Evolutionary conservation across 2,797 vertebrate species (phyloP), one percentile per base, ranked within the genome.

Genomic region (Enteromius unitaeniatus): DNA sequence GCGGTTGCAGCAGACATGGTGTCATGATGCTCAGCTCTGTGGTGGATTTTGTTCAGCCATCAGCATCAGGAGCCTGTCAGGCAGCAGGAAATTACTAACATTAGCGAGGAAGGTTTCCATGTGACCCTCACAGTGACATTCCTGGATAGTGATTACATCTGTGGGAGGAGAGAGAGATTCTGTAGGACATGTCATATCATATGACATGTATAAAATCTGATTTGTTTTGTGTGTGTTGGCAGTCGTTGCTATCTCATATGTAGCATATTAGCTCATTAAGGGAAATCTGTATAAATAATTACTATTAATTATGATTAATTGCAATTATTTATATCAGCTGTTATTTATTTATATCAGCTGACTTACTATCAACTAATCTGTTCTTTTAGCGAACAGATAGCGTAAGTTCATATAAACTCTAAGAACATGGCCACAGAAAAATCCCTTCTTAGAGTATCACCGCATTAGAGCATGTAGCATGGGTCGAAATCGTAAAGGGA

Each of bases 1-100:
- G 42, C 4, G 42, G 21, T 68, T 14, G 3, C 26, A 23, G 55
- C 26, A 73, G 69, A 81, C 9, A 58, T 64, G 21, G 23, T 58
- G 76, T 60, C 37, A 72, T 15, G 31, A 78, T 78, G 76, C 26
- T 64, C 40, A 31, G 76, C 26, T 70, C 17, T 81, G n/a, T 60
- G 23, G 21, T 26, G 7, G 40, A 68, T 60, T 70, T 45, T 49
- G 34, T 45, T 40, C 34, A 69, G 6, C 37, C 69, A 73, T 73
- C 55, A 64, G 51, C 67, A 60, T 26, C 53, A 47, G 21, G 26
- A 58, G 34, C 34, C 49, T 21, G 49, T 79, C 77, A 79, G 62
- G 34, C 42, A 21, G 51, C 79, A 80, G 69, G 69, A 73, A 82
- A 74, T 51, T 53, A 64, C 58, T 64, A 49, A 82, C 69, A 53